Conservation (phyloP, 2,113 vertebrate species). For the Siniperca knerii region DNA sequence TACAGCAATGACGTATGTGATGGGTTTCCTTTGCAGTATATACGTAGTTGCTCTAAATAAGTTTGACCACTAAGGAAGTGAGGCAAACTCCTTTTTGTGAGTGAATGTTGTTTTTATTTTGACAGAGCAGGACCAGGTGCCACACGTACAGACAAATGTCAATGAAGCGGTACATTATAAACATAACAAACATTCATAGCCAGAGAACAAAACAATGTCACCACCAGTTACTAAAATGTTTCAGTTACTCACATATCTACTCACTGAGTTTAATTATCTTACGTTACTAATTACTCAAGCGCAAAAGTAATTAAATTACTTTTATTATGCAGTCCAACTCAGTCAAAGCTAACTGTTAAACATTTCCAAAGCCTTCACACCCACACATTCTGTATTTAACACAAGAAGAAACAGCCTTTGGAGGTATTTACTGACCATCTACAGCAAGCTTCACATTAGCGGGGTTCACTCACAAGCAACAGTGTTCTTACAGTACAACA, state of each 20-base stretch:
- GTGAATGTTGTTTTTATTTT: slow-evolving; percentile 16
- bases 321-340: not conserved
- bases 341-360: not conserved
- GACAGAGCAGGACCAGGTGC: slow-evolving; percentile 6
- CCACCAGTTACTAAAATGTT: not conserved
- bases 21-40: not conserved
- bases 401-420: not conserved
- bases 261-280: not conserved
- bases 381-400: not conserved
- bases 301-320: not conserved
- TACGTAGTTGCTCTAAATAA: slow-evolving; percentile 46
- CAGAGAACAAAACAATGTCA: not conserved
- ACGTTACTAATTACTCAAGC: not conserved
- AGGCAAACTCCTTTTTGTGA: slow-evolving; percentile 1
- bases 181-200: not conserved
- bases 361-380: not conserved
- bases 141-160: not conserved
- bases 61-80: slow-evolving; percentile 2
- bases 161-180: not conserved
- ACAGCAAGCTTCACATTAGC: not conserved
- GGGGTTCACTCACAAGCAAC: not conserved
- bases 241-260: too few species aligned
- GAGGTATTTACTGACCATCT: not conserved
- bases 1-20: not conserved
- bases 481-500: not conserved